Percentiles rank a stretch among this genome's conserved stretches.
These are phyloP conservation scores for Tupiocoris notatus DNA, from an alignment of 2,888 invertebrate species.

Conservation along the genomic window DNA sequence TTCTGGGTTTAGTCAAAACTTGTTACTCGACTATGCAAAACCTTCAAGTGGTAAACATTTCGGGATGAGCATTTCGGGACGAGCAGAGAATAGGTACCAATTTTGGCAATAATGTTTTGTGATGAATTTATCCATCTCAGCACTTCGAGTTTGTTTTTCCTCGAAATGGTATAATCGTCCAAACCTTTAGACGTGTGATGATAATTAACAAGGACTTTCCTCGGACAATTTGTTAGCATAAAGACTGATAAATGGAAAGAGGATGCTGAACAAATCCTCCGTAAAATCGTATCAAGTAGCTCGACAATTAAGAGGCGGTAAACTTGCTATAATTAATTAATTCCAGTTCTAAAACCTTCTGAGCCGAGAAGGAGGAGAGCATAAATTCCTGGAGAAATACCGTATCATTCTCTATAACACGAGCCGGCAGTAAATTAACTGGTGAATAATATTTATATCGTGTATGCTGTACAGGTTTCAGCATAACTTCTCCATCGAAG, in stretches of 20 bases:
- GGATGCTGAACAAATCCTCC: background rate
- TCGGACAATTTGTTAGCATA: background rate
- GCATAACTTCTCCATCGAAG: no score
- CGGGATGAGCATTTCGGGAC: no score
- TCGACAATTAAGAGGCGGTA: background rate
- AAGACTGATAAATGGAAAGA: background rate
- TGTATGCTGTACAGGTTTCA: no score
- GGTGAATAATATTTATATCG: background rate
- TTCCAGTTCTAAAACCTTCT: background rate
- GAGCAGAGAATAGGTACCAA: no score
- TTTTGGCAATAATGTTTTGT: no score
- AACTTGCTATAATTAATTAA: background rate
- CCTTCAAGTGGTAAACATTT: no score
- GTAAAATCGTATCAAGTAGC: background rate
- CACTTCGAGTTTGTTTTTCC: no score
- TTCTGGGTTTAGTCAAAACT: no score
- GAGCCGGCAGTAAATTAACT: background rate
- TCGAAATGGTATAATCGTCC: background rate
- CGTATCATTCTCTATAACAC: no score
- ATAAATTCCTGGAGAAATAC: background rate
- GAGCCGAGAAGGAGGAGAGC: background rate
- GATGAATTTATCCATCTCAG: no score
- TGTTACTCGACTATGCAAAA: no score
- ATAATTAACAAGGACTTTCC: background rate
- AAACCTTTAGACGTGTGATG: background rate